These are phyloP conservation scores for Dryobotodes eremita DNA, from an alignment of 2,888 invertebrate genomes.

Conservation along the genomic window DNA sequence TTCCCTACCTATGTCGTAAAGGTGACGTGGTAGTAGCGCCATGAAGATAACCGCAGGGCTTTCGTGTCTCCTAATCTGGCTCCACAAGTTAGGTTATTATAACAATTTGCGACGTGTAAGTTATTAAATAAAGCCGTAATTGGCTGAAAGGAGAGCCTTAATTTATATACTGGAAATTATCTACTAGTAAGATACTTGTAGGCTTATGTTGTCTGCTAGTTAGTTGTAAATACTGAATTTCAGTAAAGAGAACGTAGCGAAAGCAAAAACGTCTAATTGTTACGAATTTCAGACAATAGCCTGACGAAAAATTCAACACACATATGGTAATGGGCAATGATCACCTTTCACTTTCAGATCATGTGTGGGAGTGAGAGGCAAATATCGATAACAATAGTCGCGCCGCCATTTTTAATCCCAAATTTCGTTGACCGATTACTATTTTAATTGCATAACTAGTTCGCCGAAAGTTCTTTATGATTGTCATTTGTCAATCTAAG, in stretches of 20 bases:
- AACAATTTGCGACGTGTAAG: not conserved
- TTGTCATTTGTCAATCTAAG: slow-evolving; percentile 16
- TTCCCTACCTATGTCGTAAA: not conserved
- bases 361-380: slow-evolving; percentile 11
- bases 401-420: slow-evolving; percentile 35
- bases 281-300: slow-evolving; percentile 2
- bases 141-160: not conserved
- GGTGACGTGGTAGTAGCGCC: no score
- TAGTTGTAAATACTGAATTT: slow-evolving; percentile 7
- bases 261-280: not conserved
- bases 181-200: no score
- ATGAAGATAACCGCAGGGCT: not conserved
- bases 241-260: not conserved
- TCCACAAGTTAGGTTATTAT: not conserved
- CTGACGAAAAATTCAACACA: not conserved
- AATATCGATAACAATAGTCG: slow-evolving; percentile 36
- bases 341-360: slow-evolving; percentile 37
- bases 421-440: slow-evolving; percentile 32
- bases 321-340: slow-evolving; percentile 23
- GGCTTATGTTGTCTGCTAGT: not conserved
- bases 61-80: not conserved
- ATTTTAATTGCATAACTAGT: slow-evolving; percentile 34
- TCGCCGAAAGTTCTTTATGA: slow-evolving; percentile 36
- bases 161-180: not conserved
- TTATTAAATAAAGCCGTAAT: not conserved